These are phyloP conservation scores for Odontamblyopus lacepedii DNA, from an alignment of 2,797 vertebrate genomes.

Conservation along the genomic window DNA sequence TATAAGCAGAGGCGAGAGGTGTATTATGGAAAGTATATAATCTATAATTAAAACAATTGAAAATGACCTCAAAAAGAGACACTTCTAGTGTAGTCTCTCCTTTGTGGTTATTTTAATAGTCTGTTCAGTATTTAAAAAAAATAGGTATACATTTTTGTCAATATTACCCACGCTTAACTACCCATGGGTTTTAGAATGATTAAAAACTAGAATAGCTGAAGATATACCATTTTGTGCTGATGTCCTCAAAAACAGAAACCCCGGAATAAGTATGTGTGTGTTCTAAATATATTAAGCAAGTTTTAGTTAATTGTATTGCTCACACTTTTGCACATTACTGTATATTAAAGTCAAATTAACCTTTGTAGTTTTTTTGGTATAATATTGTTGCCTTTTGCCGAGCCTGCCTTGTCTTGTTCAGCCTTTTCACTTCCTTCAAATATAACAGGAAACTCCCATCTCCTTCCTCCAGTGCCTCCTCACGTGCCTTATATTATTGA, in stretches of 20 bases:
- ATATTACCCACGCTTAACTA: too few species aligned
- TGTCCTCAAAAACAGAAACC: too few species aligned
- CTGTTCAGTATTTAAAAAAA: too few species aligned
- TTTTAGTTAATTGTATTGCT: not conserved
- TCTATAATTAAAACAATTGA: too few species aligned
- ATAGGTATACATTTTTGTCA: too few species aligned
- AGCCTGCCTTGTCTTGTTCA: slow-evolving; percentile 41
- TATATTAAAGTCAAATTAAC: not conserved
- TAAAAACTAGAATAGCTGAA: too few species aligned
- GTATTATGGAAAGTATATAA: not conserved
- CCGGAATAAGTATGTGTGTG: not conserved
- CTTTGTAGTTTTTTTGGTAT: not conserved
- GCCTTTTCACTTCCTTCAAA: slow-evolving; percentile 58
- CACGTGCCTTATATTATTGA: slow-evolving; percentile 39
- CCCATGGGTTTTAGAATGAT: too few species aligned
- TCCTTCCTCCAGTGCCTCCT: slow-evolving; percentile 45
- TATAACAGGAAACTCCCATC: slow-evolving; percentile 64
- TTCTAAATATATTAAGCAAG: not conserved
- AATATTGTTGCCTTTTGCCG: slow-evolving; percentile 21
- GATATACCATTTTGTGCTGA: too few species aligned
- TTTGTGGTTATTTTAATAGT: too few species aligned
- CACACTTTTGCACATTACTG: not conserved
- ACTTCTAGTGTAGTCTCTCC: too few species aligned
- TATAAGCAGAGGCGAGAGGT: not conserved
- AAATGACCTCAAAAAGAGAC: too few species aligned